Conservation (phyloP, 2,113 vertebrate genomes). For the Nanorana parkeri region DNA sequence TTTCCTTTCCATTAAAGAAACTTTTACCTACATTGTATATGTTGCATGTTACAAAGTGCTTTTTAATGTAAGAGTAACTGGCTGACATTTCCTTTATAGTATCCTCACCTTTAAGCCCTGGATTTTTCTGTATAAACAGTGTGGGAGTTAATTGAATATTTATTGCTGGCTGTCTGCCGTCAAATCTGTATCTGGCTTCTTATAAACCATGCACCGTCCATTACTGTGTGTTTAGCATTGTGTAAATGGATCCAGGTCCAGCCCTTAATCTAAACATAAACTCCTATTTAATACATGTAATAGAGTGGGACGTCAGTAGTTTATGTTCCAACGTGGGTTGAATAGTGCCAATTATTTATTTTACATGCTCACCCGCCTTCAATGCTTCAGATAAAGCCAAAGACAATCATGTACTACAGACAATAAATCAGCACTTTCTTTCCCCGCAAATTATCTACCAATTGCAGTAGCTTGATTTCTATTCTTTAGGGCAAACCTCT, state of each 20-base stretch:
- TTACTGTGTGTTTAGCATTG: slow-evolving; percentile 27
- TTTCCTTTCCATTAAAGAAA: not conserved
- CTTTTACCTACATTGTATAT: not conserved
- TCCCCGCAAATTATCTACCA: not conserved
- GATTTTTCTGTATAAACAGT: slow-evolving; percentile 39
- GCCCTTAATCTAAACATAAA: slow-evolving; percentile 44
- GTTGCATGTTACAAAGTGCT: slow-evolving; percentile 9
- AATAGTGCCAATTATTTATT: slow-evolving; percentile 24
- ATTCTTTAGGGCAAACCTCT: not conserved
- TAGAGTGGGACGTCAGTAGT: slow-evolving; percentile 30
- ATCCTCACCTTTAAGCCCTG: slow-evolving; percentile 33
- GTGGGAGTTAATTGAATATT: slow-evolving; percentile 53
- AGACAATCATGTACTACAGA: slow-evolving; percentile 14
- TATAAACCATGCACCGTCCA: slow-evolving; percentile 49
- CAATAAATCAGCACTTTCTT: slow-evolving; percentile 20
- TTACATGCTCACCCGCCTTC: slow-evolving; percentile 7
- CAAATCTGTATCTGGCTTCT: slow-evolving; percentile 32
- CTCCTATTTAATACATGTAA: slow-evolving; percentile 35
- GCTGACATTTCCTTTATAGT: slow-evolving; percentile 31
- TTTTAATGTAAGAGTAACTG: slow-evolving; percentile 27
- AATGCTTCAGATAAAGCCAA: slow-evolving; percentile 26
- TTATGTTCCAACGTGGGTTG: slow-evolving; percentile 34
- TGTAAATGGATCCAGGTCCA: slow-evolving; percentile 30
- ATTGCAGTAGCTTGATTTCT: not conserved
- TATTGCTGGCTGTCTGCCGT: slow-evolving; percentile 51